phyloP scores from a whole-genome alignment of 2,113 vertebrate genomes.

The Steatornis caripensis region DNA sequence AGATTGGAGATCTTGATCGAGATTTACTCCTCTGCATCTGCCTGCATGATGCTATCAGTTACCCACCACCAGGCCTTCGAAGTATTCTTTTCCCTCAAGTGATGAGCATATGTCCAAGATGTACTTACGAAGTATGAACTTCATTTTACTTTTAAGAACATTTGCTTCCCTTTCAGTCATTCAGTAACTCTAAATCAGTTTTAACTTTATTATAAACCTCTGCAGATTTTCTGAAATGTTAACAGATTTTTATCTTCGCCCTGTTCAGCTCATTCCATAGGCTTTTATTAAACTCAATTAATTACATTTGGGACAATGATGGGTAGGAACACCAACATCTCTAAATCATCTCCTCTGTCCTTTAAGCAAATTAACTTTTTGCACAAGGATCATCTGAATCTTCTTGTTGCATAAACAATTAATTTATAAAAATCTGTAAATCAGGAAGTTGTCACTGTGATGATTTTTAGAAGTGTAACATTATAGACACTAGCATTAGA shows the following conservation, averaged over 20 bases:
- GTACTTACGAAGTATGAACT: too few species aligned
- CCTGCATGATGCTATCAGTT: too few species aligned
- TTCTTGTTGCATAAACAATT: not conserved
- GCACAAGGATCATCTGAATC: not conserved
- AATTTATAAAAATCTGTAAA: not conserved
- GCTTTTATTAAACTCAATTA: not conserved
- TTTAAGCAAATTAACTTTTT: not conserved
- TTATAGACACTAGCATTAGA: not conserved
- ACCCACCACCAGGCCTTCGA: too few species aligned
- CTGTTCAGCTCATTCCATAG: not conserved
- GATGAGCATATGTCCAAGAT: too few species aligned
- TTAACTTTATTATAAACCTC: not conserved
- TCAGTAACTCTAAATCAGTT: not conserved
- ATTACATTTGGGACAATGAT: not conserved
- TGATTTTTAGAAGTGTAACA: not conserved
- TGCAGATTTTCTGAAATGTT: not conserved
- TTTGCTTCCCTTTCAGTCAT: too few species aligned
- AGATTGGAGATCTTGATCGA: too few species aligned
- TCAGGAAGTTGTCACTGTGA: not conserved
- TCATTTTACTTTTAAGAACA: too few species aligned
- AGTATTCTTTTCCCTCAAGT: too few species aligned
- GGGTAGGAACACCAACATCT: not conserved
- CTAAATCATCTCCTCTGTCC: not conserved
- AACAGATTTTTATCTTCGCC: not conserved
- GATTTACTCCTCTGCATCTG: too few species aligned